Percentiles rank a stretch among this genome's conserved stretches.
These are phyloP conservation scores for Alces alces DNA, from an alignment of 2,113 vertebrate genomes.

Conservation along the genomic window DNA sequence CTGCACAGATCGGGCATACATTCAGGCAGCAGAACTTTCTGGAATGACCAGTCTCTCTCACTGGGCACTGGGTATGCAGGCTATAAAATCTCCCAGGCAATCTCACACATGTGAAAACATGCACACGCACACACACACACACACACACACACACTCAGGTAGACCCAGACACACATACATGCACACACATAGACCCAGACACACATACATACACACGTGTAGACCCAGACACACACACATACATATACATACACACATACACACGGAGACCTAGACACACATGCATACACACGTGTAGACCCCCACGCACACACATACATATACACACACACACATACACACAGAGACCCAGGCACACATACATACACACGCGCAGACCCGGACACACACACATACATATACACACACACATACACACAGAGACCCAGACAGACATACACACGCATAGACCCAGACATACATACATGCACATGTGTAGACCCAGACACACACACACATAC, in stretches of 20 bases:
- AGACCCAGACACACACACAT: background rate
- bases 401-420: background rate
- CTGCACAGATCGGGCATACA: accelerated
- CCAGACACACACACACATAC: background rate
- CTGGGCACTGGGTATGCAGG: background rate
- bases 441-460: background rate
- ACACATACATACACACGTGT: background rate
- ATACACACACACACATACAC: no score
- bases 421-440: background rate
- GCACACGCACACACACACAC: accelerated
- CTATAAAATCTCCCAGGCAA: accelerated
- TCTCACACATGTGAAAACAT: no score
- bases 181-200: background rate
- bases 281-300: accelerated
- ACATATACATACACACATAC: accelerated
- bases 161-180: background rate
- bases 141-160: background rate
- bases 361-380: accelerated
- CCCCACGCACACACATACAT: no score
- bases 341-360: no score
- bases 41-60: background rate
- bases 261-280: background rate
- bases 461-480: background rate
- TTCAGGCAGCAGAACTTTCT: background rate
- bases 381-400: no score